Conservation (phyloP, 2,113 vertebrate species). For the Phrynocephalus versicolor region DNA sequence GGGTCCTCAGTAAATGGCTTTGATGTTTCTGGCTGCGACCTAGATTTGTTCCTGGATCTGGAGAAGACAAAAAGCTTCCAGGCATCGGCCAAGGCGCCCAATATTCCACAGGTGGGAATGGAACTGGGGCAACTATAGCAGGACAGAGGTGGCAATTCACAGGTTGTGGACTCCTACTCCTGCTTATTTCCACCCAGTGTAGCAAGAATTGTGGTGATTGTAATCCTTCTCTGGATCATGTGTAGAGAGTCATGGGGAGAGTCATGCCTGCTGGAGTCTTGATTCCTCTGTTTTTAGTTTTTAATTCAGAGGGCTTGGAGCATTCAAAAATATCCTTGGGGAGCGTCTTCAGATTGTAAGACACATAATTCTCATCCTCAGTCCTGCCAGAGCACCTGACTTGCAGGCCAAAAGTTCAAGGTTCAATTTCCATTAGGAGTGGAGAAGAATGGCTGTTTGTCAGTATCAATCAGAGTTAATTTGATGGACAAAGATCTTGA, state of each 20-base stretch:
- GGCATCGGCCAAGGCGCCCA: constrained; percentile 58
- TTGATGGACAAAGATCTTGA: background rate
- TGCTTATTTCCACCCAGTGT: background rate
- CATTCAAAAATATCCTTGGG: too few relatives aligned
- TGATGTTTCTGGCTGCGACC: constrained; percentile 86
- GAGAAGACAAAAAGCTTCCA: constrained; percentile 84
- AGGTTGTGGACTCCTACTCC: background rate
- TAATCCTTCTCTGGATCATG: too few relatives aligned
- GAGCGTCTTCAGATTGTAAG: too few relatives aligned
- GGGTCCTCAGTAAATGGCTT: constrained; percentile 91
- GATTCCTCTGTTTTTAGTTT: too few relatives aligned
- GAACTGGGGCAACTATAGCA: background rate
- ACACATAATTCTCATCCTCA: too few relatives aligned
- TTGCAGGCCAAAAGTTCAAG: background rate
- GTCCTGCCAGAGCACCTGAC: background rate
- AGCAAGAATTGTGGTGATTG: too few relatives aligned
- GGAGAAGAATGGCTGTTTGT: background rate
- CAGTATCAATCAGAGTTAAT: background rate
- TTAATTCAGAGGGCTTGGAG: too few relatives aligned
- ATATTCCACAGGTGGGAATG: constrained; percentile 65
- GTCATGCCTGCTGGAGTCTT: too few relatives aligned
- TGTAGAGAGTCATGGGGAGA: too few relatives aligned
- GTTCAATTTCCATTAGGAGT: too few relatives aligned
- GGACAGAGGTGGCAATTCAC: too few relatives aligned
- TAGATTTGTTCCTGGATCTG: constrained; percentile 90